A percentile compares a stretch with the other conserved stretches of the same genome.
These are phyloP conservation scores for Rhagoletis pomonella DNA, from an alignment of 1,140 invertebrate species.

Conservation along the genomic window DNA sequence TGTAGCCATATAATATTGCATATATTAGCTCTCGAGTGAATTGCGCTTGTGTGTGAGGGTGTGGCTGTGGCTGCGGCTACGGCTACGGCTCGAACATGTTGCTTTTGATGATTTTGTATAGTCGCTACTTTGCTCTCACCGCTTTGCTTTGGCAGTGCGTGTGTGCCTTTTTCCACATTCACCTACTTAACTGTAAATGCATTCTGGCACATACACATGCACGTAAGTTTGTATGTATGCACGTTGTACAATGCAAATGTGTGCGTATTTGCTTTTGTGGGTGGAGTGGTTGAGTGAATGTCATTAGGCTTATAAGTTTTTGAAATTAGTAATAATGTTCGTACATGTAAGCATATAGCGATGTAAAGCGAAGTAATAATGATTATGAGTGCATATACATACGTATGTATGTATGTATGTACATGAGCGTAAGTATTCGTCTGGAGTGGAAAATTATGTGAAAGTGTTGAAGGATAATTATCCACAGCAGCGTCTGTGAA, in stretches of 20 bases:
- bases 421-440: background rate
- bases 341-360: background rate
- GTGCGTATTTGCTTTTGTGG: background rate
- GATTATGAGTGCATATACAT: background rate
- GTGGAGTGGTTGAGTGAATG: conserved; percentile 28
- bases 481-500: background rate
- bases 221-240: background rate
- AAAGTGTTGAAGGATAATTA: conserved; percentile 37
- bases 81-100: conserved; percentile 5
- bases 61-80: conserved; percentile 12
- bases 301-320: conserved; percentile 50
- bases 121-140: background rate
- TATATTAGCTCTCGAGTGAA: conserved; percentile 44
- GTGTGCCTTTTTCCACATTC: background rate
- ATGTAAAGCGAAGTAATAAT: background rate
- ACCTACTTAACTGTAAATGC: background rate
- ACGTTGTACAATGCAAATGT: background rate
- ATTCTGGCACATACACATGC: too few relatives aligned
- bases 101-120: conserved; percentile 27
- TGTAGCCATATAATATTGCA: background rate
- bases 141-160: background rate
- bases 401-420: background rate
- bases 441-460: conserved; percentile 44
- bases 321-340: conserved; percentile 43
- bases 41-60: background rate